phyloP scores from a whole-genome alignment of 2,888 invertebrate genomes.

The Folsomia manolachei region DNA sequence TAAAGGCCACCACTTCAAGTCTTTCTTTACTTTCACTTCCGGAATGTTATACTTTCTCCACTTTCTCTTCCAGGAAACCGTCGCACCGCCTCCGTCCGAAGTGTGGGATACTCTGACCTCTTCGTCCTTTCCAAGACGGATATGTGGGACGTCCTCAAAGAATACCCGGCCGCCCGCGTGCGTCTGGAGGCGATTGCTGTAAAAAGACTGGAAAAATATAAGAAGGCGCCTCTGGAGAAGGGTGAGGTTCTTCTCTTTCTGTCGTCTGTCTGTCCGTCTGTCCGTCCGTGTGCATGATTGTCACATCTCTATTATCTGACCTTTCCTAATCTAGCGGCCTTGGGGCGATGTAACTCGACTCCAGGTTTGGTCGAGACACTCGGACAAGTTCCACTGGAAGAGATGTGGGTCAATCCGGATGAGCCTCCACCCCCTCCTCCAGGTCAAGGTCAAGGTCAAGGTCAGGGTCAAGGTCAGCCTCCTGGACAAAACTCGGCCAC shows the following conservation, averaged over 20 bases:
- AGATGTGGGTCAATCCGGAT: slow-evolving; percentile 71
- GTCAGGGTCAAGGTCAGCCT: background rate
- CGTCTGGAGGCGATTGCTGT: slow-evolving; percentile 95
- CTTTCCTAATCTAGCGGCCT: slow-evolving; percentile 68
- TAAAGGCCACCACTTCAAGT: background rate
- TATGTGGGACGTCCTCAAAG: slow-evolving; percentile 98
- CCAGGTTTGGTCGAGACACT: slow-evolving; percentile 91
- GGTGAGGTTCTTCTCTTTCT: slow-evolving; percentile 59
- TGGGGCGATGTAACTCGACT: slow-evolving; percentile 93
- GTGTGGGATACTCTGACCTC: slow-evolving; percentile 97
- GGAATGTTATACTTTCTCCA: no score
- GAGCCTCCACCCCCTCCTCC: slow-evolving; percentile 52
- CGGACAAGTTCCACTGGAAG: slow-evolving; percentile 83
- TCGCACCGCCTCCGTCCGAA: slow-evolving; percentile 94
- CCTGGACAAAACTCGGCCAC: slow-evolving; percentile 54
- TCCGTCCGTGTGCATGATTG: background rate
- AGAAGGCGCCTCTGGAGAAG: slow-evolving; percentile 88
- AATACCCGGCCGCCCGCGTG: slow-evolving; percentile 88
- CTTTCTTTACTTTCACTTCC: slow-evolving; percentile 55
- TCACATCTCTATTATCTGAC: background rate
- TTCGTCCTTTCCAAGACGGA: slow-evolving; percentile 98
- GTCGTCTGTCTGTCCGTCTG: background rate
- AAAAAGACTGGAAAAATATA: slow-evolving; percentile 95
- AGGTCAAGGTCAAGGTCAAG: background rate
- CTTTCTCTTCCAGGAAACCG: slow-evolving; percentile 78